These are phyloP conservation scores for Aurelia sp. DNA, from an alignment of 30 jellyfish, hydroid and myxozoan species.

Conservation along the genomic window DNA sequence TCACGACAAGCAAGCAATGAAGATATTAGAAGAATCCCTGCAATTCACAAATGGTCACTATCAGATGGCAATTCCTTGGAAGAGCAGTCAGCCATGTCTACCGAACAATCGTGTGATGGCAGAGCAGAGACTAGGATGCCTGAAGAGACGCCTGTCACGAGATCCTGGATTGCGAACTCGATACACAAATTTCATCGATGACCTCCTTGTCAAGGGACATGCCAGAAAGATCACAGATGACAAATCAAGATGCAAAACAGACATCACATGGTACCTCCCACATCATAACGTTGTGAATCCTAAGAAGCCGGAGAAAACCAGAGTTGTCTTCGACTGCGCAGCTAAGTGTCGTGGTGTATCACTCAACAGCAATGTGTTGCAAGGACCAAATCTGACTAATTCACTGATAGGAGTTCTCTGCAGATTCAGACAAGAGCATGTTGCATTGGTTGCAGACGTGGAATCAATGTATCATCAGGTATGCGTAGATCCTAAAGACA, in stretches of 20 bases:
- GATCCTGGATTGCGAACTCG: conserved; percentile 2
- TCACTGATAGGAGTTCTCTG: neutral
- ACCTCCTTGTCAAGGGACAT: conserved; percentile 13
- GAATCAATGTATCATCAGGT: conserved; percentile 84
- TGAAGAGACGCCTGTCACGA: too few relatives aligned
- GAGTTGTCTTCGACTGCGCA: conserved; percentile 8
- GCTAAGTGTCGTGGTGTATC: conserved; percentile 7
- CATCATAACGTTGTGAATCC: conserved; percentile 6
- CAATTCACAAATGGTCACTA: neutral
- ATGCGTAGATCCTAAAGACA: conserved; percentile 36
- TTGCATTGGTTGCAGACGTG: conserved; percentile 67
- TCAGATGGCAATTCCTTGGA: too few relatives aligned
- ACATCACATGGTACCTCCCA: conserved; percentile 4
- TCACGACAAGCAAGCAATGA: conserved; percentile 47
- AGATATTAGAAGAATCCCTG: conserved; percentile 31
- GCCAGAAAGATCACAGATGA: conserved; percentile 5
- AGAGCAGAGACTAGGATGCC: conserved; percentile 20
- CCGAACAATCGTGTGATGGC: too few relatives aligned
- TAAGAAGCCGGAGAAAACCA: conserved; percentile 1
- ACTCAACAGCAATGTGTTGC: conserved; percentile 6
- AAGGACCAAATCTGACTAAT: conserved; percentile 8
- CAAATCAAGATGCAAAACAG: neutral
- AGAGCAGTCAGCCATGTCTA: too few relatives aligned
- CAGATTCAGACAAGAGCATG: conserved; percentile 77
- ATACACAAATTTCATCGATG: neutral